Percentiles rank a stretch among this genome's conserved stretches.
Conservation (phyloP, 2,888 invertebrate species). For the Lapara coniferarum region DNA sequence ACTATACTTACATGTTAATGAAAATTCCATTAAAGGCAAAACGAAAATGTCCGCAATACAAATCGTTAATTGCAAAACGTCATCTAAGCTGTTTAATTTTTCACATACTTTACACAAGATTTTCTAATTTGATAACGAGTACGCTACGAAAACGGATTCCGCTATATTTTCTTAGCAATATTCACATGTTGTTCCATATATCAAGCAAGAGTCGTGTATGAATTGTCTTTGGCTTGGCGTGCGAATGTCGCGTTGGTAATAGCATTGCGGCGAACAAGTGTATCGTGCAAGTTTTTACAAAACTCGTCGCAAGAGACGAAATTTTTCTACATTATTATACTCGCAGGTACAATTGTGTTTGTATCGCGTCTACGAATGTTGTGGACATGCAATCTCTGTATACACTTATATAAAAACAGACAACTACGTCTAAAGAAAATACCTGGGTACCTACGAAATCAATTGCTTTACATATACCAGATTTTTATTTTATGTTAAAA, state of each 20-base stretch:
- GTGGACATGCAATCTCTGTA: constrained; percentile 5
- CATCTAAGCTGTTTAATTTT: background rate
- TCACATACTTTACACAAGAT: constrained; percentile 7
- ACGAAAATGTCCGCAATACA: background rate
- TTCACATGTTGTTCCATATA: constrained; percentile 25
- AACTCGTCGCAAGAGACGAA: constrained; percentile 26
- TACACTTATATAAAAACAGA: background rate
- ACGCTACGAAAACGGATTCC: constrained; percentile 15
- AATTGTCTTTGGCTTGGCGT: constrained; percentile 25
- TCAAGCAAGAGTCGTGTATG: constrained; percentile 25
- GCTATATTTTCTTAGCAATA: constrained; percentile 24
- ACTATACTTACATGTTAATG: no score
- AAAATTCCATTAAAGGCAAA: background rate
- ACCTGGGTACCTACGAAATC: no score
- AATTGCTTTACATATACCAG: no score
- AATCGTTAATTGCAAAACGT: background rate
- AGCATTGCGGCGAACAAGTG: constrained; percentile 25
- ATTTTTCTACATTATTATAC: constrained; percentile 28
- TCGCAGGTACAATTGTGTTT: constrained; percentile 22
- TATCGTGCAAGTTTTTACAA: constrained; percentile 23
- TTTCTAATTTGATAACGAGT: constrained; percentile 9
- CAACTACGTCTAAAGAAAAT: no score
- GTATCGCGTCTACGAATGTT: constrained; percentile 1
- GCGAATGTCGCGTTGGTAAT: constrained; percentile 27
- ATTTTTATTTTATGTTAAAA: no score